These are phyloP conservation scores for Eledone cirrhosa DNA, from an alignment of 2,888 invertebrate species.

Conservation along the genomic window DNA sequence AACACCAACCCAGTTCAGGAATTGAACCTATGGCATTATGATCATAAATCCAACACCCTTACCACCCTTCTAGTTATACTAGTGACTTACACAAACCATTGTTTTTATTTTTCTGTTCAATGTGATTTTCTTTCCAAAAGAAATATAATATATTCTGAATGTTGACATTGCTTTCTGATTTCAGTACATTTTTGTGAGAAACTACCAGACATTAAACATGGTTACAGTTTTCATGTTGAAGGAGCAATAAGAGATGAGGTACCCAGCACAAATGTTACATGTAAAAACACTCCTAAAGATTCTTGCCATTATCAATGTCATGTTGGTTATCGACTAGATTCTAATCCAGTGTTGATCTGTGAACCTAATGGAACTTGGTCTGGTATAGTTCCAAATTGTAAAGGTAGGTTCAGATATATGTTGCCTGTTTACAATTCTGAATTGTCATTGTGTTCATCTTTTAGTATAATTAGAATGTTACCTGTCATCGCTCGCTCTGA, in stretches of 20 bases:
- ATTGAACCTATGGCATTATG: too few species aligned
- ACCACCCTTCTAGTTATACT: too few species aligned
- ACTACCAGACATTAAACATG: conserved; percentile 40
- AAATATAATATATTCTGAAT: too few species aligned
- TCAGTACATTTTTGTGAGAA: conserved; percentile 36
- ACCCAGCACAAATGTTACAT: conserved; percentile 38
- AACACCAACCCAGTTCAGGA: too few species aligned
- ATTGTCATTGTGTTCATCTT: too few species aligned
- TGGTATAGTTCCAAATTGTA: conserved; percentile 42
- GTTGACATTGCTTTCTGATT: neutral
- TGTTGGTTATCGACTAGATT: conserved; percentile 40
- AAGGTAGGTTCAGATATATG: conserved; percentile 36
- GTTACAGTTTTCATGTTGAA: conserved; percentile 41
- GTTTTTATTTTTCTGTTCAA: too few species aligned
- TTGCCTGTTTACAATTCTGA: too few species aligned
- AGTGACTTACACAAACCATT: too few species aligned
- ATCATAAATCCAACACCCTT: too few species aligned
- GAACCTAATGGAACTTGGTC: conserved; percentile 44
- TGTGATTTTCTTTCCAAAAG: too few species aligned
- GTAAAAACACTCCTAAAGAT: conserved; percentile 38
- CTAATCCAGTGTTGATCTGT: conserved; percentile 47
- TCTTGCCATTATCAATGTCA: conserved; percentile 44
- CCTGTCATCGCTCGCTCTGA: too few species aligned
- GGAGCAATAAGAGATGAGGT: conserved; percentile 42
- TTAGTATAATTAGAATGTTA: too few species aligned